Evolutionary conservation across 1,140 invertebrate species (phyloP).

Genomic region (Thaumatotibia leucotreta): DNA sequence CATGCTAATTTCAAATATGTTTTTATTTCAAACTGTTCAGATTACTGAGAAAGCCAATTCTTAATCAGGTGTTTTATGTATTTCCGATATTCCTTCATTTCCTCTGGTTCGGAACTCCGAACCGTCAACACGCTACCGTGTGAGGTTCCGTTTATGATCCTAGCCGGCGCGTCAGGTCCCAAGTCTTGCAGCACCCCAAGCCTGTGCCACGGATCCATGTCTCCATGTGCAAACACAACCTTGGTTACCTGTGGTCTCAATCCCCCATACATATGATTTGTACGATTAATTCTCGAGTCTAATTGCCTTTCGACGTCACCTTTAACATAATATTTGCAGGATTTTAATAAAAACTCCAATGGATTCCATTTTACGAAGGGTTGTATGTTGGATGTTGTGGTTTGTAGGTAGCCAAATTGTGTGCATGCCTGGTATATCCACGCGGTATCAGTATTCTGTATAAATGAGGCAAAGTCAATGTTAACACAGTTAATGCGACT

Average conservation of each 20-base stretch:
- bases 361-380: conserved; percentile 83
- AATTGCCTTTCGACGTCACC: conserved; percentile 55
- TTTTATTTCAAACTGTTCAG: too few relatives aligned
- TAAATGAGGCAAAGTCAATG: not conserved
- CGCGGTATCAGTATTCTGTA: conserved; percentile 27
- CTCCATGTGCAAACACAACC: too few relatives aligned
- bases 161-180: conserved; percentile 49
- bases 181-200: conserved; percentile 76
- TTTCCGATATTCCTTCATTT: conserved; percentile 45
- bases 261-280: conserved; percentile 80
- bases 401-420: conserved; percentile 90
- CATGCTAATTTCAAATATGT: too few relatives aligned
- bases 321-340: conserved; percentile 38
- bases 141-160: conserved; percentile 41
- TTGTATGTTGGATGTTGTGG: conserved; percentile 78
- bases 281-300: conserved; percentile 66
- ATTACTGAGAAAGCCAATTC: conserved; percentile 52
- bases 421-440: conserved; percentile 91
- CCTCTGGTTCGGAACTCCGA: conserved; percentile 33
- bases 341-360: conserved; percentile 46
- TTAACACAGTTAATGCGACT: not conserved
- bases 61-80: conserved; percentile 58
- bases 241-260: conserved; percentile 61
- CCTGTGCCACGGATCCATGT: too few relatives aligned
- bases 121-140: conserved; percentile 55